Conservation (phyloP, 2,888 invertebrate species). For the Cyclophora albipunctata region DNA sequence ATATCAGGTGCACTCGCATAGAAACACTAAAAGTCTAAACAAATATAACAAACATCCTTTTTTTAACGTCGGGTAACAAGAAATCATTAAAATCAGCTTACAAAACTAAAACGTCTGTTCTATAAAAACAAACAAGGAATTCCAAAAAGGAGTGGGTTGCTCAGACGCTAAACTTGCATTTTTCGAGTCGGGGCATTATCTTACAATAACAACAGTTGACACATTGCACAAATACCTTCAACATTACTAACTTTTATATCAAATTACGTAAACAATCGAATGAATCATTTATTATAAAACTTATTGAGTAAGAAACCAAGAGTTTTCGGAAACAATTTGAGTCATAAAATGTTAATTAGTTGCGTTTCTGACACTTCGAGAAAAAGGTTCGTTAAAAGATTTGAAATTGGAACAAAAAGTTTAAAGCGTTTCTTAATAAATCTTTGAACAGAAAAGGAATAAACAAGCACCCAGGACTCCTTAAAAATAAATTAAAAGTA, state of each 20-base stretch:
- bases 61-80: no score
- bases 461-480: conserved; percentile 33
- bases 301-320: conserved; percentile 13
- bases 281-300: not conserved
- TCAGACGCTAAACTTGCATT: no score
- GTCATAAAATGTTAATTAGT: no score
- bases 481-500: no score
- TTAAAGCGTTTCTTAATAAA: conserved; percentile 53
- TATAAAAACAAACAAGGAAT: no score
- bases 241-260: conserved; percentile 12
- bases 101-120: no score
- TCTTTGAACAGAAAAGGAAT: conserved; percentile 47
- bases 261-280: conserved; percentile 4
- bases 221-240: conserved; percentile 47
- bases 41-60: no score
- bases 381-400: conserved; percentile 33
- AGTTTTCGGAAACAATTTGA: no score
- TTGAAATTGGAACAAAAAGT: conserved; percentile 36
- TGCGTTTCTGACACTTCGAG: conserved; percentile 7
- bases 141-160: no score
- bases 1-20: no score
- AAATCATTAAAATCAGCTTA: no score
- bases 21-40: no score
- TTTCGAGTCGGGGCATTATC: conserved; percentile 33
- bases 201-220: conserved; percentile 49